phyloP scores from a whole-genome alignment of 2,797 vertebrate genomes.

The Luscinia megarhynchos region DNA sequence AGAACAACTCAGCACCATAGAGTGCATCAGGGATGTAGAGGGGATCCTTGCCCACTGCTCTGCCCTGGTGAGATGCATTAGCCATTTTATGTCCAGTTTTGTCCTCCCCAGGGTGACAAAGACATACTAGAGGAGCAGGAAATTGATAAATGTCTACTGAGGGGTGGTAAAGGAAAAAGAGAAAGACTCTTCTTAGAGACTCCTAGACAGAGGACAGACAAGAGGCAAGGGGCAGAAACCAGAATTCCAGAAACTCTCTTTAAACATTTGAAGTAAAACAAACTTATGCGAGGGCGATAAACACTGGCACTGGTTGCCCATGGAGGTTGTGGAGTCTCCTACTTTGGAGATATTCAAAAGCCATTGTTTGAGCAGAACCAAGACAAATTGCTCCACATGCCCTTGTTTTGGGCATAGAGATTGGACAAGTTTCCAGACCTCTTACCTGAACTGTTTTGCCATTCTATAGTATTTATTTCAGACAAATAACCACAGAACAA shows the following conservation, averaged over 20 bases:
- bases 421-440: neutral
- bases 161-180: neutral
- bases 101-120: neutral
- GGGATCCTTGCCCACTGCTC: neutral
- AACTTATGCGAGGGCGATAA: neutral
- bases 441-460: neutral
- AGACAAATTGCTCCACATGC: accelerated
- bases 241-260: neutral
- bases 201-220: neutral
- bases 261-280: neutral
- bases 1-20: neutral
- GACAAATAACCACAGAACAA: neutral
- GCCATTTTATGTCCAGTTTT: neutral
- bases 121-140: neutral
- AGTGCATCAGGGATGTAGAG: neutral
- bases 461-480: neutral
- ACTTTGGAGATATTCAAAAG: neutral
- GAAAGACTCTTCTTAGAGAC: neutral
- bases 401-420: neutral
- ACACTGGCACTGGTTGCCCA: neutral
- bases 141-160: neutral
- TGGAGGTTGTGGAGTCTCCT: accelerated
- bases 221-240: neutral
- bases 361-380: neutral
- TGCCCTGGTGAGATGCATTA: neutral